Conservation (phyloP, 2,888 invertebrate species). For the Amitus sp. region DNA sequence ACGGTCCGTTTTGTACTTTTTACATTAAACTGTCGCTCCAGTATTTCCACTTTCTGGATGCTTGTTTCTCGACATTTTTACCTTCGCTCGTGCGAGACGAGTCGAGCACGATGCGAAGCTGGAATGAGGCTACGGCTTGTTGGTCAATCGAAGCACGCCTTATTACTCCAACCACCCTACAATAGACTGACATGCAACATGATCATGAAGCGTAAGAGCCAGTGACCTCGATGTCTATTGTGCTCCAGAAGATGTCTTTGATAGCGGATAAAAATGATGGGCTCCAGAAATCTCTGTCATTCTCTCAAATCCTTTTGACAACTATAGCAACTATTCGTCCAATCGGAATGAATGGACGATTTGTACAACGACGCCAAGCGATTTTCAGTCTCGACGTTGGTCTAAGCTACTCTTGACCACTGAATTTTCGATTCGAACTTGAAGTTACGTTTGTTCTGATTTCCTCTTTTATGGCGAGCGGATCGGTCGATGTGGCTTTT, state of each 20-base stretch:
- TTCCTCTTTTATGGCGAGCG: too few relatives aligned
- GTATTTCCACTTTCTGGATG: too few relatives aligned
- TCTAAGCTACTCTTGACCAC: too few relatives aligned
- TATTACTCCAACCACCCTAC: conserved; percentile 28
- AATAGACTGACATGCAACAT: conserved; percentile 11
- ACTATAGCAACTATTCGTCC: background rate
- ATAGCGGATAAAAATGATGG: background rate
- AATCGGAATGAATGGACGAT: too few relatives aligned
- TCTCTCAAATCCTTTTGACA: too few relatives aligned
- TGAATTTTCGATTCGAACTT: too few relatives aligned
- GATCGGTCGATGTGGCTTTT: too few relatives aligned
- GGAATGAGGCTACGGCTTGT: conserved; percentile 37
- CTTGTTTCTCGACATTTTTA: background rate
- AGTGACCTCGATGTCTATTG: conserved; percentile 10
- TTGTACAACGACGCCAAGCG: too few relatives aligned
- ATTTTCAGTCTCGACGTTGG: too few relatives aligned
- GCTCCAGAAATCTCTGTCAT: too few relatives aligned
- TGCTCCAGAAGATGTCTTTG: conserved; percentile 8
- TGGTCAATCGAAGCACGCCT: conserved; percentile 37
- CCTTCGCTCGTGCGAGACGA: conserved; percentile 24
- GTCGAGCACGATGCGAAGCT: conserved; percentile 32
- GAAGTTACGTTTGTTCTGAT: too few relatives aligned
- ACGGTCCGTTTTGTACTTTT: conserved; percentile 42
- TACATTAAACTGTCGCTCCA: conserved; percentile 15
- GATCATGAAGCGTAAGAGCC: conserved; percentile 11